Percentiles rank a stretch among this genome's conserved stretches.
Conservation (phyloP, 35 echinoderm and acorn worm species). For the Ophiothrix spiculata region DNA sequence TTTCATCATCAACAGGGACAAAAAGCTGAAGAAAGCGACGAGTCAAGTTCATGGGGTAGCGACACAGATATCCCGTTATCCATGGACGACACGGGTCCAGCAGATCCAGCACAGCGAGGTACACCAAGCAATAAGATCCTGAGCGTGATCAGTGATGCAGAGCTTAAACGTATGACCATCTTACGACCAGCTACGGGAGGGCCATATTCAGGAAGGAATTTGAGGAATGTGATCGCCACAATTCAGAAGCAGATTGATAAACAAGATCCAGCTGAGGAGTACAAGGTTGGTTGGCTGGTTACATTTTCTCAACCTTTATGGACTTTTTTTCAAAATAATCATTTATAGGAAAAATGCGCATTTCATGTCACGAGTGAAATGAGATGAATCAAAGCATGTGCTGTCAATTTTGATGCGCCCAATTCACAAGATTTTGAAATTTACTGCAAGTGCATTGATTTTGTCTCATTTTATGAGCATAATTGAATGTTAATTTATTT, state of each 20-base stretch:
- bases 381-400: too few relatives aligned
- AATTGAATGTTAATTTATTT: too few relatives aligned
- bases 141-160: conserved; percentile 55
- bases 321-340: too few relatives aligned
- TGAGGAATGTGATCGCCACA: conserved; percentile 46
- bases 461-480: too few relatives aligned
- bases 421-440: too few relatives aligned
- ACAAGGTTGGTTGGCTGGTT: too few relatives aligned
- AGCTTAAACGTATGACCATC: conserved; percentile 51
- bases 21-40: conserved; percentile 43
- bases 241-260: conserved; percentile 94
- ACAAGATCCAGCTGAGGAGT: conserved; percentile 88
- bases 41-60: conserved; percentile 59
- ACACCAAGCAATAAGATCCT: conserved; percentile 53
- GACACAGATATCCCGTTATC: conserved; percentile 59
- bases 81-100: not conserved
- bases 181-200: conserved; percentile 47
- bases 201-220: conserved; percentile 59
- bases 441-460: too few relatives aligned
- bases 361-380: too few relatives aligned
- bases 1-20: conserved; percentile 30
- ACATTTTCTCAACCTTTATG: too few relatives aligned
- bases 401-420: too few relatives aligned
- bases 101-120: conserved; percentile 19
- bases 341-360: too few relatives aligned